Conservation (phyloP, 2,797 vertebrate species). For the Aulostomus chinensis region DNA sequence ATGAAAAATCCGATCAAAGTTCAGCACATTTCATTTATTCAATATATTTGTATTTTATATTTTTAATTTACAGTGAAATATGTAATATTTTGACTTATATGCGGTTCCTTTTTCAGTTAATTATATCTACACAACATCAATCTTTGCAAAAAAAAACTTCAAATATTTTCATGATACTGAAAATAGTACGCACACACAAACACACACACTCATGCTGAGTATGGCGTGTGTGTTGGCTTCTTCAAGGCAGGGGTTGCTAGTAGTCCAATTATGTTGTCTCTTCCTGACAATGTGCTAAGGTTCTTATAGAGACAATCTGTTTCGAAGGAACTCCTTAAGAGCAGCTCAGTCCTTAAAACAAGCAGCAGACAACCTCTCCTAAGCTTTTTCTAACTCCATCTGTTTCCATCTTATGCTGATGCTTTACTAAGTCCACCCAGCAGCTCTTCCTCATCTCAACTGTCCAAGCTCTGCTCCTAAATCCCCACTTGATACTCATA, state of each 20-base stretch:
- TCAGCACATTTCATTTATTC: too few species aligned
- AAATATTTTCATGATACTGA: neutral
- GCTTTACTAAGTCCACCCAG: slow-evolving; percentile 33
- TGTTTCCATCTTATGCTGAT: slow-evolving; percentile 47
- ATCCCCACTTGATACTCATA: slow-evolving; percentile 48
- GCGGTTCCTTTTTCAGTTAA: too few species aligned
- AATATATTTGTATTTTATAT: too few species aligned
- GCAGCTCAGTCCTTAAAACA: slow-evolving; percentile 66
- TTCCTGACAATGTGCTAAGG: slow-evolving; percentile 55
- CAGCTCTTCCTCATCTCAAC: slow-evolving; percentile 32
- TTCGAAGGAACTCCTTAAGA: slow-evolving; percentile 62
- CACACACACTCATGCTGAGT: neutral
- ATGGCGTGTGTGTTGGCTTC: slow-evolving; percentile 23
- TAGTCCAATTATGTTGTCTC: slow-evolving; percentile 65
- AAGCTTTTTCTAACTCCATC: slow-evolving; percentile 64
- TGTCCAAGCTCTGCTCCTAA: slow-evolving; percentile 24
- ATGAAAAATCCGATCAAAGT: too few species aligned
- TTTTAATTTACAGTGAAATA: too few species aligned
- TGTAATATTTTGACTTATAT: too few species aligned
- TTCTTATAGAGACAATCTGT: slow-evolving; percentile 74
- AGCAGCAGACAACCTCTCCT: slow-evolving; percentile 53
- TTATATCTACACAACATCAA: too few species aligned
- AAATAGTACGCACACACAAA: slow-evolving; percentile 3
- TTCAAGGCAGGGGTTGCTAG: slow-evolving; percentile 26
- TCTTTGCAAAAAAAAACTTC: too few species aligned